A percentile compares a stretch with the other conserved stretches of the same genome.
These are phyloP conservation scores for Podarcis raffonei DNA, from an alignment of 2,113 vertebrate genomes.

Conservation along the genomic window DNA sequence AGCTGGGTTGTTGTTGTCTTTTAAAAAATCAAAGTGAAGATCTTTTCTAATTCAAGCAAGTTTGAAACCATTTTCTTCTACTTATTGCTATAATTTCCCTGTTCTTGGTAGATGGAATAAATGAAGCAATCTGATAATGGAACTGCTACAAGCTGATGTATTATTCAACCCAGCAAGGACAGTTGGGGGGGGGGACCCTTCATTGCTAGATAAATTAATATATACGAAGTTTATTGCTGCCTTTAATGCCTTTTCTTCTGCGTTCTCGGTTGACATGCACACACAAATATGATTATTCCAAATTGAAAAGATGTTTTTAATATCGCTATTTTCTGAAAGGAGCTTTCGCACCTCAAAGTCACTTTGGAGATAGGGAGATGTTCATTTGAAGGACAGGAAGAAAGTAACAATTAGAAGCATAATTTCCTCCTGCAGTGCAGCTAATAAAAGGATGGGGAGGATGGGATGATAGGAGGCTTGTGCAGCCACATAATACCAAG, in stretches of 20 bases:
- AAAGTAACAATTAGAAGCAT: neutral
- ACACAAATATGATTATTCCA: constrained; percentile 58
- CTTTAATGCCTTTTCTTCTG: constrained; percentile 43
- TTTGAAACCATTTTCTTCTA: constrained; percentile 8
- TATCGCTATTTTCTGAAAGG: constrained; percentile 37
- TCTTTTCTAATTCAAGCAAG: constrained; percentile 44
- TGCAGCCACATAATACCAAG: neutral
- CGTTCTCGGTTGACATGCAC: constrained; percentile 37
- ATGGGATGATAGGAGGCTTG: neutral
- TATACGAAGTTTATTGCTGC: constrained; percentile 24
- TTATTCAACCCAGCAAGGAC: constrained; percentile 64
- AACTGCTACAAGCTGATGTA: constrained; percentile 40
- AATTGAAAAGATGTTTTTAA: constrained; percentile 49
- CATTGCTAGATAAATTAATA: constrained; percentile 54
- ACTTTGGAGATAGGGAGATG: constrained; percentile 38
- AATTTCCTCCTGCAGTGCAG: constrained; percentile 35
- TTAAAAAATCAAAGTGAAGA: constrained; percentile 44
- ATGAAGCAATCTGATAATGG: constrained; percentile 57
- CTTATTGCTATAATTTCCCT: constrained; percentile 1
- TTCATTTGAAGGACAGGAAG: constrained; percentile 33
- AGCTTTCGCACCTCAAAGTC: constrained; percentile 47
- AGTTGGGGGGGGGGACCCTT: constrained; percentile 32
- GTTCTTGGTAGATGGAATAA: constrained; percentile 15
- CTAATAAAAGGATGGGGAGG: neutral
- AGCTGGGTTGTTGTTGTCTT: constrained; percentile 45